phyloP scores from a whole-genome alignment of 2,797 vertebrate species.

The Muscicapa striata region DNA sequence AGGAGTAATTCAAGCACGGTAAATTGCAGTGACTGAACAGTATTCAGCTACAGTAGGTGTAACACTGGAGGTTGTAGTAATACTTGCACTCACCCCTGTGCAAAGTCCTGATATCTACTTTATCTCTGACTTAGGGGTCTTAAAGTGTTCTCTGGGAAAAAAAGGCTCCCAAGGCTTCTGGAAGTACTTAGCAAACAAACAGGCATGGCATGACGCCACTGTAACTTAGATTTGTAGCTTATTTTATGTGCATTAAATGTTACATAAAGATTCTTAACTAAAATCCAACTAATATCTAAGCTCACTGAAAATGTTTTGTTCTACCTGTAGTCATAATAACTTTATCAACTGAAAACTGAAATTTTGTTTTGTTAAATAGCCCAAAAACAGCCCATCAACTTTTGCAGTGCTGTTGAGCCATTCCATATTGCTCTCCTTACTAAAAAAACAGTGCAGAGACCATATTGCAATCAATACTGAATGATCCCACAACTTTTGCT shows the following conservation, averaged over 20 bases:
- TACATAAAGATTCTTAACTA: background rate
- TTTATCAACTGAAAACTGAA: background rate
- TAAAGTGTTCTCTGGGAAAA: background rate
- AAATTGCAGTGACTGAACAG: slow-evolving; percentile 30
- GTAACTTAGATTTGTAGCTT: background rate
- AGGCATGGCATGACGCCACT: accelerated
- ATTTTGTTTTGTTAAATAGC: background rate
- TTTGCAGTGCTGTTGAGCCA: background rate
- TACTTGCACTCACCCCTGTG: background rate
- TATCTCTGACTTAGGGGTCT: background rate
- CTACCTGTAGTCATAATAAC: background rate
- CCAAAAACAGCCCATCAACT: background rate
- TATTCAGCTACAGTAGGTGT: background rate
- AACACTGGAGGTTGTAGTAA: background rate
- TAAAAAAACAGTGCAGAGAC: background rate
- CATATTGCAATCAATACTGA: background rate
- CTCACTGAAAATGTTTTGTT: background rate
- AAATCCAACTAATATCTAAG: background rate
- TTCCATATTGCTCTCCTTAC: background rate
- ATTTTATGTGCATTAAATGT: background rate
- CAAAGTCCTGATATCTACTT: background rate
- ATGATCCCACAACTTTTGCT: background rate
- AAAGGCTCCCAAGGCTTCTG: background rate
- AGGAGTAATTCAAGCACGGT: background rate
- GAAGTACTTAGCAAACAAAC: background rate